phyloP scores from a whole-genome alignment of 2,113 vertebrate genomes.

The Poecilia latipinna region DNA sequence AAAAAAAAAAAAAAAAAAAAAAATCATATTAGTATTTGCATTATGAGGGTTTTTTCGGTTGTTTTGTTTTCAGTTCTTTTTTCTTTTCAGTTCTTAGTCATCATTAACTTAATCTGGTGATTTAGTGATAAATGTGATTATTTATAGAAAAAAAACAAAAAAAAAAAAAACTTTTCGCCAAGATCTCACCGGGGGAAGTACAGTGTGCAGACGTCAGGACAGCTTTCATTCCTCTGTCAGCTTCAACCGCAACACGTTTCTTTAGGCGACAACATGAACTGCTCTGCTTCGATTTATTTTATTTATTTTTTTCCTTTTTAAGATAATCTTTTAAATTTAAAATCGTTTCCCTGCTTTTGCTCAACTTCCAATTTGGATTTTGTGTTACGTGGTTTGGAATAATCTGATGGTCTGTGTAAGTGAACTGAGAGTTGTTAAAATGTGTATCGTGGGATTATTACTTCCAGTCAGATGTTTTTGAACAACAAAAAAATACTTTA shows the following conservation, averaged over 20 bases:
- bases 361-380: neutral
- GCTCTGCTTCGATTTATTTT: constrained; percentile 17
- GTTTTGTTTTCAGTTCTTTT: constrained; percentile 84
- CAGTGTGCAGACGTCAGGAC: constrained; percentile 27
- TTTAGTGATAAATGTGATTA: constrained; percentile 59
- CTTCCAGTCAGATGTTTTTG: constrained; percentile 46
- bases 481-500: constrained; percentile 18
- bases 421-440: constrained; percentile 37
- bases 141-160: constrained; percentile 44
- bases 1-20: constrained; percentile 23
- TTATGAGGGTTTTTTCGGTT: constrained; percentile 74
- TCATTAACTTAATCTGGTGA: constrained; percentile 66
- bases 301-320: neutral
- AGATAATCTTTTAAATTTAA: constrained; percentile 11
- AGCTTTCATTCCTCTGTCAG: constrained; percentile 27
- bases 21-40: constrained; percentile 85
- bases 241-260: constrained; percentile 22
- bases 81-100: constrained; percentile 83
- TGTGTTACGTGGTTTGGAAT: constrained; percentile 15
- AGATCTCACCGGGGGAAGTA: constrained; percentile 23
- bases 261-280: constrained; percentile 21
- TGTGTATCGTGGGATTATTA: constrained; percentile 25
- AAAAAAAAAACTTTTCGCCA: constrained; percentile 31
- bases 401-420: constrained; percentile 64
- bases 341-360: constrained; percentile 1